Evolutionary conservation across 2,888 invertebrate species (phyloP).

Genomic region (Plebejus anna): DNA sequence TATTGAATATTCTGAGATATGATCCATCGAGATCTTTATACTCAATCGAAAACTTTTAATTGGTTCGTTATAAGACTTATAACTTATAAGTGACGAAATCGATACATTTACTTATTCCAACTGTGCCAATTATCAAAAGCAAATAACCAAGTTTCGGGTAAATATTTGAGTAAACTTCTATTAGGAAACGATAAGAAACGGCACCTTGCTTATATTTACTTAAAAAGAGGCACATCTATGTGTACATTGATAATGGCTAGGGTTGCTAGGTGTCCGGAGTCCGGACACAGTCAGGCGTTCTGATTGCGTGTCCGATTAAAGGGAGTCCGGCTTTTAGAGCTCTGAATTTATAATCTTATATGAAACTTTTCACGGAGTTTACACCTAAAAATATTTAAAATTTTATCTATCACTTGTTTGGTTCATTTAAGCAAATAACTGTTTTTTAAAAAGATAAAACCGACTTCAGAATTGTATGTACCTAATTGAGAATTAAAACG

Average conservation of each 20-base stretch:
- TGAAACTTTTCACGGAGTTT: too few species aligned
- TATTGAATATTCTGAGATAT: not conserved
- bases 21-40: not conserved
- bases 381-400: too few species aligned
- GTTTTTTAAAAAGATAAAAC: too few species aligned
- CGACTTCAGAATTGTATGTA: too few species aligned
- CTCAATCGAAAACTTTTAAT: constrained; percentile 1
- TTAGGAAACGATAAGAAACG: constrained; percentile 18
- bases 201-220: not conserved
- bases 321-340: too few species aligned
- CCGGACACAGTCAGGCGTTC: too few species aligned
- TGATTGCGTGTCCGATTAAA: too few species aligned
- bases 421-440: too few species aligned
- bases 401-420: too few species aligned
- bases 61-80: not conserved
- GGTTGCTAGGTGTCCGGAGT: too few species aligned
- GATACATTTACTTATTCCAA: not conserved
- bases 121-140: not conserved
- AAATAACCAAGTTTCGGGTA: not conserved
- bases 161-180: constrained; percentile 20
- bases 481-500: too few species aligned
- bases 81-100: not conserved
- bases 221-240: not conserved
- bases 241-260: not conserved
- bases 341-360: too few species aligned